phyloP scores from a whole-genome alignment of 1,140 invertebrate species.

The Zaprionus gabonicus region DNA sequence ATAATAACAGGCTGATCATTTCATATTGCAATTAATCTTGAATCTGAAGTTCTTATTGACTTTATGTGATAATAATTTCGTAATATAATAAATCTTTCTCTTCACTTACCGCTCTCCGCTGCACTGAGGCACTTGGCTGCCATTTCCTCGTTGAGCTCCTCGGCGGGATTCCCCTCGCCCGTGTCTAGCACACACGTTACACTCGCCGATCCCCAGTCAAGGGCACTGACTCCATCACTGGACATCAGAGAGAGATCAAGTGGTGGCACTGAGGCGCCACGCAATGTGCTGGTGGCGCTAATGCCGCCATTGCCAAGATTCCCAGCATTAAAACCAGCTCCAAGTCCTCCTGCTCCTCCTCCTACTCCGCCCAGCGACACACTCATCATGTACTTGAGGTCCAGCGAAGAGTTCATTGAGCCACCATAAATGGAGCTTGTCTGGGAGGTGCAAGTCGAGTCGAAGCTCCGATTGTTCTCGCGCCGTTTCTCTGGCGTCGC shows the following conservation, averaged over 20 bases:
- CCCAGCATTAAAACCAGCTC: slow-evolving; percentile 9
- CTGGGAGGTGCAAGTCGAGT: slow-evolving; percentile 74
- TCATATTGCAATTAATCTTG: not conserved
- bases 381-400: slow-evolving; percentile 71
- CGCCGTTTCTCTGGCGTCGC: slow-evolving; percentile 81
- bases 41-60: not conserved
- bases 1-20: not conserved
- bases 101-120: slow-evolving; percentile 74
- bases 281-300: slow-evolving; percentile 65
- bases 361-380: slow-evolving; percentile 39
- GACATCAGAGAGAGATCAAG: slow-evolving; percentile 68
- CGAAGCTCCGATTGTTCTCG: slow-evolving; percentile 77
- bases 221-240: slow-evolving; percentile 61
- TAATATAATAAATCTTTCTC: too few species aligned
- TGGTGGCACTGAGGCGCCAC: slow-evolving; percentile 67
- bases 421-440: slow-evolving; percentile 75
- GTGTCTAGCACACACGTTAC: slow-evolving; percentile 63
- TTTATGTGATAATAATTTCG: too few species aligned
- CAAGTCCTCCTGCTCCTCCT: slow-evolving; percentile 25
- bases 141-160: slow-evolving; percentile 72
- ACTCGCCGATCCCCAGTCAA: slow-evolving; percentile 68
- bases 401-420: slow-evolving; percentile 77
- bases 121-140: slow-evolving; percentile 75
- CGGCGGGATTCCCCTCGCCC: slow-evolving; percentile 60
- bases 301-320: slow-evolving; percentile 26